These are phyloP conservation scores for Plutella xylostella DNA, from an alignment of 2,888 invertebrate genomes.

Conservation along the genomic window DNA sequence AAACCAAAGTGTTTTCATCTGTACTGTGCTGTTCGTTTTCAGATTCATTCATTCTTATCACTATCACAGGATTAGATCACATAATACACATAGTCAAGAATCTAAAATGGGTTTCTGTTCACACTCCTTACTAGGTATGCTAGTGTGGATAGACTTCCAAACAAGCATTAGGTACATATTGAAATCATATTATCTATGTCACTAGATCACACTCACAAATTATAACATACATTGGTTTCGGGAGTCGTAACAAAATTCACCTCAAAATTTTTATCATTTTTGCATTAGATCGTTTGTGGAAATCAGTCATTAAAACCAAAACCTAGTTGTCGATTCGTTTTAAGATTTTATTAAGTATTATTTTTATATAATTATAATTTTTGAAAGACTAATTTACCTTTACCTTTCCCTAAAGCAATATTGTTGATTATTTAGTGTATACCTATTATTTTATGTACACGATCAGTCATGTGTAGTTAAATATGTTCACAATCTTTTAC, in stretches of 20 bases:
- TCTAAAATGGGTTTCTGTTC: too few species aligned
- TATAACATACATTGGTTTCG: constrained; percentile 14
- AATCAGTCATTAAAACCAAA: constrained; percentile 27
- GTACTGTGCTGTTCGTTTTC: too few species aligned
- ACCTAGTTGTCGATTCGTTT: constrained; percentile 14
- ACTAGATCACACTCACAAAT: not conserved
- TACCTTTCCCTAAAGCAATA: too few species aligned
- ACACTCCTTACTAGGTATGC: too few species aligned
- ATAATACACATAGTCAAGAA: too few species aligned
- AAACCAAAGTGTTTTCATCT: constrained; percentile 17
- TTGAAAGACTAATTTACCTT: constrained; percentile 18
- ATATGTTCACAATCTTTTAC: too few species aligned
- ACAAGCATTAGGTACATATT: too few species aligned
- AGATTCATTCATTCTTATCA: too few species aligned
- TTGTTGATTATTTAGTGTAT: constrained; percentile 12
- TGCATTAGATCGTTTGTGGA: constrained; percentile 14
- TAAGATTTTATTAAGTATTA: not conserved
- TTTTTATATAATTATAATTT: not conserved
- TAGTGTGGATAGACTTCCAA: too few species aligned
- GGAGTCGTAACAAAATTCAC: constrained; percentile 12
- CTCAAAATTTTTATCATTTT: not conserved
- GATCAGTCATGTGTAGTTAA: not conserved
- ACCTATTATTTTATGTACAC: not conserved
- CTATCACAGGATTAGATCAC: too few species aligned
- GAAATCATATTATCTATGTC: too few species aligned